These are phyloP conservation scores for Crocallis elinguaria DNA, from an alignment of 2,888 invertebrate genomes.

Conservation along the genomic window DNA sequence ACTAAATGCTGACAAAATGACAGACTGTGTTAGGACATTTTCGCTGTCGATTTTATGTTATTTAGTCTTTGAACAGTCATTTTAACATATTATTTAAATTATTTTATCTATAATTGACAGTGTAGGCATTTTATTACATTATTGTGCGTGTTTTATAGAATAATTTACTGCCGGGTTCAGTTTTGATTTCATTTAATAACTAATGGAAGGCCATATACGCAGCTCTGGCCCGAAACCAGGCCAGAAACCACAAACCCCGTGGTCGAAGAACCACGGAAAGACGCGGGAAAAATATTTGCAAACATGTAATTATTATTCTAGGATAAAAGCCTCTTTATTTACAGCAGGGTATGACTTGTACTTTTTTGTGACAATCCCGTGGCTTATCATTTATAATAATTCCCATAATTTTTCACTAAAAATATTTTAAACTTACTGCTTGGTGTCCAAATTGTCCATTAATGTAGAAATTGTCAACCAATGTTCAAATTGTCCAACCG, in stretches of 20 bases:
- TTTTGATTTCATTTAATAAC: background rate
- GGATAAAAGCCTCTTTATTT: conserved; percentile 3
- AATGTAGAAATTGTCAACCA: background rate
- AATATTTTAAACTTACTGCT: background rate
- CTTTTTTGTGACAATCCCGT: conserved; percentile 5
- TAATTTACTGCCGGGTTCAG: background rate
- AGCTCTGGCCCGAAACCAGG: background rate
- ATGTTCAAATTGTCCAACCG: background rate
- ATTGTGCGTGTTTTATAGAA: background rate
- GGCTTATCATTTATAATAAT: background rate
- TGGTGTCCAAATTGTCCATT: background rate
- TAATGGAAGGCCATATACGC: conserved; percentile 6
- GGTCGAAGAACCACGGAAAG: background rate
- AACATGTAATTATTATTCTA: background rate
- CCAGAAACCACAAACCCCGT: background rate
- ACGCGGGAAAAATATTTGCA: background rate
- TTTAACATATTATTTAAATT: background rate
- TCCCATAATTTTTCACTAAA: background rate
- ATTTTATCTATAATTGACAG: background rate
- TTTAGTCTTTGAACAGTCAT: background rate
- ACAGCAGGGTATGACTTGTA: conserved; percentile 10
- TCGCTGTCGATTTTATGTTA: too few species aligned
- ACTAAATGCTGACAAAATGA: too few species aligned
- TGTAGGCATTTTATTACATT: background rate
- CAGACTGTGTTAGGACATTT: too few species aligned